These are phyloP conservation scores for Nasonia oneida DNA, from an alignment of 2,888 invertebrate species.

Conservation along the genomic window DNA sequence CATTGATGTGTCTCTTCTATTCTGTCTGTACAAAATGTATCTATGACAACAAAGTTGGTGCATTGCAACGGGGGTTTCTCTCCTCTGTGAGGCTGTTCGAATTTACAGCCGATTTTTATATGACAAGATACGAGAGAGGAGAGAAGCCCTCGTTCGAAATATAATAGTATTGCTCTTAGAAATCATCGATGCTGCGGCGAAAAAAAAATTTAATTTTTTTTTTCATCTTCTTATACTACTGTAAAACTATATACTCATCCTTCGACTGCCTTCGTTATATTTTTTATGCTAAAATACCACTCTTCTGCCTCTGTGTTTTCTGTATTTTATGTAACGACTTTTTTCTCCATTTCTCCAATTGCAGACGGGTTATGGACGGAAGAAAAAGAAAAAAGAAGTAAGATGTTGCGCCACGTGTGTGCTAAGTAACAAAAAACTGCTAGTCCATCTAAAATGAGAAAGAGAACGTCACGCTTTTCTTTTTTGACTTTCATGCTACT, in stretches of 20 bases:
- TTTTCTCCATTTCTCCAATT: conserved; percentile 81
- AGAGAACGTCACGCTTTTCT: conserved; percentile 60
- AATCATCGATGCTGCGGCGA: conserved; percentile 46
- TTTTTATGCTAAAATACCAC: conserved; percentile 69
- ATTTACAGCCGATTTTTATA: background rate
- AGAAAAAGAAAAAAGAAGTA: conserved; percentile 99
- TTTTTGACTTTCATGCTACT: conserved; percentile 55
- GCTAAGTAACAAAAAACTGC: conserved; percentile 63
- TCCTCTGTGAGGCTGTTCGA: background rate
- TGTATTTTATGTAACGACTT: conserved; percentile 79
- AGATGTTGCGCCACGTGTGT: conserved; percentile 82
- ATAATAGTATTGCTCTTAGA: conserved; percentile 51
- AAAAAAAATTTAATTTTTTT: conserved; percentile 46
- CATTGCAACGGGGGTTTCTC: conserved; percentile 26
- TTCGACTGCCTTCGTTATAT: conserved; percentile 52
- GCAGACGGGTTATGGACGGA: conserved; percentile 96
- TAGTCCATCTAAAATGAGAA: conserved; percentile 56
- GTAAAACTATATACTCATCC: conserved; percentile 15
- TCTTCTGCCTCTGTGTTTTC: conserved; percentile 68
- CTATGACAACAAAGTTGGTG: conserved; percentile 49
- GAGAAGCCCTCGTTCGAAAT: conserved; percentile 12
- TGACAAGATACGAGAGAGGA: background rate
- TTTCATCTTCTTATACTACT: background rate
- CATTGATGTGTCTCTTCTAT: conserved; percentile 57
- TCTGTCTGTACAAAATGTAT: conserved; percentile 52